Evolutionary conservation across 2,113 vertebrate genomes (phyloP).

Genomic region (Lutjanus erythropterus): DNA sequence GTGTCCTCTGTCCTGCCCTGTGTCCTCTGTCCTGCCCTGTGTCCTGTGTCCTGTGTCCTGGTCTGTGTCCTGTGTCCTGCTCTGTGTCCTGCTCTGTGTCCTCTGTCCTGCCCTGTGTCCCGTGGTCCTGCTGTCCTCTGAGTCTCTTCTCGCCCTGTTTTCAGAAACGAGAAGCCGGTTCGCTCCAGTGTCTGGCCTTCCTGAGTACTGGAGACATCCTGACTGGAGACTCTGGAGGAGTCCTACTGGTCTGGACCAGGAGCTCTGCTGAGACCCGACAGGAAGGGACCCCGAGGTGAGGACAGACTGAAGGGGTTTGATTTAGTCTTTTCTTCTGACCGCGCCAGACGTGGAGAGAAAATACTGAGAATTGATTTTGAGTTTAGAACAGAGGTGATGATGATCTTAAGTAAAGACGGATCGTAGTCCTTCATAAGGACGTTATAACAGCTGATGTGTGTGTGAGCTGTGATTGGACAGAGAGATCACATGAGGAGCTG

Average conservation of each 20-base stretch:
- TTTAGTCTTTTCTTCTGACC: too few species aligned
- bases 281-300: conserved; percentile 95
- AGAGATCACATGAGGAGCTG: too few species aligned
- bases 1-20: neutral
- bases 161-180: conserved; percentile 99
- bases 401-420: too few species aligned
- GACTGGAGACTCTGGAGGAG: conserved; percentile 95
- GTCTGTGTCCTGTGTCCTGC: neutral
- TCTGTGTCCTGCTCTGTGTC: neutral
- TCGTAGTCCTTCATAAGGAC: too few species aligned
- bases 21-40: neutral
- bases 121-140: neutral
- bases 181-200: conserved; percentile 95
- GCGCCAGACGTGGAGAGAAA: too few species aligned
- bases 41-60: neutral
- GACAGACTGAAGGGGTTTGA: too few species aligned
- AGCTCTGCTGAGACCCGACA: conserved; percentile 90
- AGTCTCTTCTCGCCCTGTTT: neutral
- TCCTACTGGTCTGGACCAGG: conserved; percentile 95
- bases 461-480: too few species aligned
- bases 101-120: neutral
- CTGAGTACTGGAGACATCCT: conserved; percentile 95
- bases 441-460: too few species aligned
- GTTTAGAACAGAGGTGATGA: too few species aligned
- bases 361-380: too few species aligned